A percentile compares a stretch with the other conserved stretches of the same genome.
These are phyloP conservation scores for Drosophila silvestris DNA, from an alignment of 2,888 invertebrate genomes.

Conservation along the genomic window DNA sequence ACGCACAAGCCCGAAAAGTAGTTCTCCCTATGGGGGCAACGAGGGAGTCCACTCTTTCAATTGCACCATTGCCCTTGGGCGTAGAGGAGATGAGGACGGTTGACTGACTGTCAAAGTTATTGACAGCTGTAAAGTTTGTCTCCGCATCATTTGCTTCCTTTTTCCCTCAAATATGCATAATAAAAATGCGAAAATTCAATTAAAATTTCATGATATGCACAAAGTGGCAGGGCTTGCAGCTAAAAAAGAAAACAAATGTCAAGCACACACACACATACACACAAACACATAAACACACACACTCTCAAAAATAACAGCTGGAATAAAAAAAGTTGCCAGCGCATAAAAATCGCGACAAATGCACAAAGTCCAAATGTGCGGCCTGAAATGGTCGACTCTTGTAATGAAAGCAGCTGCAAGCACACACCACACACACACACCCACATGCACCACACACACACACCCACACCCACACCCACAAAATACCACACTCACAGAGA, in stretches of 20 bases:
- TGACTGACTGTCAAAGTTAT: conserved; percentile 62
- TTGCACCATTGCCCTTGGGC: conserved; percentile 35
- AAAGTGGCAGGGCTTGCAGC: conserved; percentile 49
- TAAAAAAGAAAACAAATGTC: conserved; percentile 4
- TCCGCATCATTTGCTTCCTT: conserved; percentile 47
- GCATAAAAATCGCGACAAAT: conserved; percentile 62
- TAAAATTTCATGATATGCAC: conserved; percentile 74
- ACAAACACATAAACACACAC: neutral
- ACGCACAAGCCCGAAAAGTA: conserved; percentile 68
- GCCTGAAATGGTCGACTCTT: conserved; percentile 53
- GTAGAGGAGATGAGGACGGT: neutral
- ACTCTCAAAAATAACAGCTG: neutral
- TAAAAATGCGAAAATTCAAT: conserved; percentile 78
- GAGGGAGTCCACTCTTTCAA: conserved; percentile 34
- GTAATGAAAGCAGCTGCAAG: conserved; percentile 68
- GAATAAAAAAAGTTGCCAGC: conserved; percentile 35
- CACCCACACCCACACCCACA: conserved; percentile 8
- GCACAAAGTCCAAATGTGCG: conserved; percentile 57
- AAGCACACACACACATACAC: conserved; percentile 25
- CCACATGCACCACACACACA: conserved; percentile 21
- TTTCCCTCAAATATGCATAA: conserved; percentile 59
- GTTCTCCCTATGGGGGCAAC: conserved; percentile 36
- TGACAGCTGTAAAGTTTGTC: conserved; percentile 76
- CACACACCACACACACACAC: conserved; percentile 23
- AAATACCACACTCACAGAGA: conserved; percentile 2